These are phyloP conservation scores for Cochlearius cochlearius DNA, from an alignment of 2,113 vertebrate species.

Conservation along the genomic window DNA sequence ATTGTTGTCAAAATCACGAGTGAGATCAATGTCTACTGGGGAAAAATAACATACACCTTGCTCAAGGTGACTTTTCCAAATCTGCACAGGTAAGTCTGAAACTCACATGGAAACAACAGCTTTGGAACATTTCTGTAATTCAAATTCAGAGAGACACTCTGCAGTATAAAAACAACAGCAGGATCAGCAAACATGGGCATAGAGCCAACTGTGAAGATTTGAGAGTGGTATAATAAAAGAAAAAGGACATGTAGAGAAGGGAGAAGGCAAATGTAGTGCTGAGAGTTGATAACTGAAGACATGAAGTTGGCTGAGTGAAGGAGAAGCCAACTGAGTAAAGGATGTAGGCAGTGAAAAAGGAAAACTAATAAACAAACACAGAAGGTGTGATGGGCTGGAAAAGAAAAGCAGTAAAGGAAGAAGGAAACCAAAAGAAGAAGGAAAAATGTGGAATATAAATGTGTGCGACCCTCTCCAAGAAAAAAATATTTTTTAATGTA, in stretches of 20 bases:
- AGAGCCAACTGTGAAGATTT: neutral
- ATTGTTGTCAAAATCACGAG: neutral
- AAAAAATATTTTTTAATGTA: neutral
- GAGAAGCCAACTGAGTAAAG: neutral
- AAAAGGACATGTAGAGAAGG: neutral
- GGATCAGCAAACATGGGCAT: neutral
- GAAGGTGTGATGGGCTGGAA: neutral
- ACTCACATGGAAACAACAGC: neutral
- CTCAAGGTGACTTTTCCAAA: neutral
- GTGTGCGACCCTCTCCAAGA: rapidly evolving
- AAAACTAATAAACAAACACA: neutral
- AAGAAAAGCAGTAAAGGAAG: neutral
- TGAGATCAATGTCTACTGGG: neutral
- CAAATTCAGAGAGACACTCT: neutral
- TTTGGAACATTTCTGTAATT: neutral
- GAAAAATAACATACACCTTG: neutral
- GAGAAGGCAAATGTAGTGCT: neutral
- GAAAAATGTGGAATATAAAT: neutral
- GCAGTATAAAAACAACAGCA: neutral
- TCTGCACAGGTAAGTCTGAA: neutral
- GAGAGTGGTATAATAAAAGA: neutral
- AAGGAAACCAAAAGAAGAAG: neutral
- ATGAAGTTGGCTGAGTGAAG: neutral
- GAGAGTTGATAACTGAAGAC: neutral
- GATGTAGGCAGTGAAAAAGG: neutral